Evolutionary conservation across 2,113 vertebrate genomes (phyloP).

Genomic region (Perca schrenkii): DNA sequence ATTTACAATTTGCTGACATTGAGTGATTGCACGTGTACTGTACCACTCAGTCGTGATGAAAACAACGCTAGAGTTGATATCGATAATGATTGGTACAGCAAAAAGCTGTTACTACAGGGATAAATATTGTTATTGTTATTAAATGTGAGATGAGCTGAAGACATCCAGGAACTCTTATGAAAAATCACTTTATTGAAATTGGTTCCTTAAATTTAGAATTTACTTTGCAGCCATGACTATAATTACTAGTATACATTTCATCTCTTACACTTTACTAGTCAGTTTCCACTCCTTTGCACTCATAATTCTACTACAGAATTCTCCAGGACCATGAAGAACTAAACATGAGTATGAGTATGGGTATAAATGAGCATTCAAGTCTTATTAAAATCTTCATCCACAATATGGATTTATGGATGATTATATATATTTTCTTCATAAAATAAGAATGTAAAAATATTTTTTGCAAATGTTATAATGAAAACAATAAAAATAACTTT

Average conservation of each 20-base stretch:
- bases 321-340: no score
- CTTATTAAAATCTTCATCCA: no score
- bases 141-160: neutral
- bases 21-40: neutral
- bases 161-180: neutral
- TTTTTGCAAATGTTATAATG: no score
- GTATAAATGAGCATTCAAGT: no score
- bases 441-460: no score
- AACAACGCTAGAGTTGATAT: neutral
- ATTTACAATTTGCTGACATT: neutral
- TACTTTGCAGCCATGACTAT: no score
- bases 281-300: neutral
- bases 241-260: neutral
- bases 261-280: neutral
- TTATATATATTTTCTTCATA: no score
- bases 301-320: no score
- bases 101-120: neutral
- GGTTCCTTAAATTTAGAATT: no score
- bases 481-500: no score
- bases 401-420: no score
- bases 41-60: neutral
- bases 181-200: neutral
- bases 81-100: neutral
- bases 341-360: no score
- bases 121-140: neutral